A percentile compares a stretch with the other conserved stretches of the same genome.
Evolutionary conservation across 1,140 invertebrate species (phyloP).

Genomic region (Meloidogyne hapla): DNA sequence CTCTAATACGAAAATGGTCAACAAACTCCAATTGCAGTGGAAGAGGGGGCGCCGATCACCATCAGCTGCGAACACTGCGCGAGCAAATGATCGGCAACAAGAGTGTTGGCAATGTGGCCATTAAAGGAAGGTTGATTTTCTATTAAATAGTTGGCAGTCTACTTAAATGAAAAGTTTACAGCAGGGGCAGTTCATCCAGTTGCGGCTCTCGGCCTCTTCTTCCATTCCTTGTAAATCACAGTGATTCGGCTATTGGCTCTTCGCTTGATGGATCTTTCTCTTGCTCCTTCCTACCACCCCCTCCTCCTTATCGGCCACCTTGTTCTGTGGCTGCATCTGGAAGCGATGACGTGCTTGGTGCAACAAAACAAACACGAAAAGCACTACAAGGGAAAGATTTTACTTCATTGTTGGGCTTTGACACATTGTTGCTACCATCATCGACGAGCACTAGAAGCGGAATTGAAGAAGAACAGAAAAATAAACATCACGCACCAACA

Average conservation of each 20-base stretch:
- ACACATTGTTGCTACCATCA: background rate
- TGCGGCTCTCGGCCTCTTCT: constrained; percentile 12
- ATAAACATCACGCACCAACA: background rate
- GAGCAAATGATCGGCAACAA: constrained; percentile 12
- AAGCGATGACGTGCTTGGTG: constrained; percentile 12
- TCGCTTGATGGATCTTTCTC: constrained; percentile 23
- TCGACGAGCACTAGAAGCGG: background rate
- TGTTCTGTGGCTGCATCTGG: constrained; percentile 2
- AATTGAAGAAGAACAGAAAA: constrained; percentile 3
- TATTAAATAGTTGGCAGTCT: too few species aligned
- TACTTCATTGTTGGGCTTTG: constrained; percentile 25
- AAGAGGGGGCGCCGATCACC: constrained; percentile 3
- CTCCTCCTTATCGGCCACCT: constrained; percentile 19
- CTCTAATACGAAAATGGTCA: constrained; percentile 24
- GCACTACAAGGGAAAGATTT: constrained; percentile 14
- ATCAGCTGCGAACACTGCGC: constrained; percentile 13
- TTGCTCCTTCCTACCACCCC: constrained; percentile 21
- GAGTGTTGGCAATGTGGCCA: constrained; percentile 18
- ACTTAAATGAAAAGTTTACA: background rate
- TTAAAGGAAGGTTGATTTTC: constrained; percentile 18
- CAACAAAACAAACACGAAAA: background rate
- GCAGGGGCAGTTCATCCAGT: constrained; percentile 10
- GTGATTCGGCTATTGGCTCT: constrained; percentile 25
- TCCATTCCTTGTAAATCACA: constrained; percentile 13
- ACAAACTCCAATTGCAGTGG: constrained; percentile 28